A percentile compares a stretch with the other conserved stretches of the same genome.
These are phyloP conservation scores for Drosophila paramelanica DNA, from an alignment of 2,888 invertebrate genomes.

Conservation along the genomic window DNA sequence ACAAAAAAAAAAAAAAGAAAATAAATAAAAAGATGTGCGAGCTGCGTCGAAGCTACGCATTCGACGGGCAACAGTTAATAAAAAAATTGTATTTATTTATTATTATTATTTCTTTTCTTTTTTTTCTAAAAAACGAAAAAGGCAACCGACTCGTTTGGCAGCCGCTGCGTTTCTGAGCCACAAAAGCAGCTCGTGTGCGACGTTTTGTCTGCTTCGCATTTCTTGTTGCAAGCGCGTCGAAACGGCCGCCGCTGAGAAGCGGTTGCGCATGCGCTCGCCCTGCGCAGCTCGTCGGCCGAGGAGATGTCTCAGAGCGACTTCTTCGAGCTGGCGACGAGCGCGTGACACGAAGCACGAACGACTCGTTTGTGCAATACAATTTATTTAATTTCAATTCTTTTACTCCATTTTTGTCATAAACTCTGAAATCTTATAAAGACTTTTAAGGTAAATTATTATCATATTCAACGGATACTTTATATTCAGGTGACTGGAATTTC, in stretches of 20 bases:
- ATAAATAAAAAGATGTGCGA: conserved; percentile 22
- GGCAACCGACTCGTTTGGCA: conserved; percentile 76
- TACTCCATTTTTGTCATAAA: too few relatives aligned
- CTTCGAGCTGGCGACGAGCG: conserved; percentile 20
- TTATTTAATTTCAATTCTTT: too few relatives aligned
- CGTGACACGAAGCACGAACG: conserved; percentile 44
- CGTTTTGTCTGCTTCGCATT: conserved; percentile 60
- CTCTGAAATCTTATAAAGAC: too few relatives aligned
- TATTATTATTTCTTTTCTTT: not conserved
- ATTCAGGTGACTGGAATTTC: too few relatives aligned
- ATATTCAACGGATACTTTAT: too few relatives aligned
- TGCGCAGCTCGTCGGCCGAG: conserved; percentile 22
- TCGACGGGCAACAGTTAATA: conserved; percentile 1
- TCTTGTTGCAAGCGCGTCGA: conserved; percentile 55
- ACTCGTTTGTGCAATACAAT: not conserved
- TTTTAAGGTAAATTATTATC: too few relatives aligned
- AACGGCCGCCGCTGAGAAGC: conserved; percentile 11
- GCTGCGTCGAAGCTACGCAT: conserved; percentile 28
- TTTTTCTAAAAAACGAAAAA: conserved; percentile 23
- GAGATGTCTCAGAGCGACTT: conserved; percentile 5
- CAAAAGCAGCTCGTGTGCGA: conserved; percentile 64
- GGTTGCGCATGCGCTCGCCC: conserved; percentile 63
- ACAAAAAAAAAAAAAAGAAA: conserved; percentile 21
- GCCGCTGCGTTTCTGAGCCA: conserved; percentile 80
- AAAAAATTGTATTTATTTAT: conserved; percentile 5